Percentiles rank a stretch among this genome's conserved stretches.
These are phyloP conservation scores for Lithophane leautieri DNA, from an alignment of 2,888 invertebrate species.

Conservation along the genomic window DNA sequence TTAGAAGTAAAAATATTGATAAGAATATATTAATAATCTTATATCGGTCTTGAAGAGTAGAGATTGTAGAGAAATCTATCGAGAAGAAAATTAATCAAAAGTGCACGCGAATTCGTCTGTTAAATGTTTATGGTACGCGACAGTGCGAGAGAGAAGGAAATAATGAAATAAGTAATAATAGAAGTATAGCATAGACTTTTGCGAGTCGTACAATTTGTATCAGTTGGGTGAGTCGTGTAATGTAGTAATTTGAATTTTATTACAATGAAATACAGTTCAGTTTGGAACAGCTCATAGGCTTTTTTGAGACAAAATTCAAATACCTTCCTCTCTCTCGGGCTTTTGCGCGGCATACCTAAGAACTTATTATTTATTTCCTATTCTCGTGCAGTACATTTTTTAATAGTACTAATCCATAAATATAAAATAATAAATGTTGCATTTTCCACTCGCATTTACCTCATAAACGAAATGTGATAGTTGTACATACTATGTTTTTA, in stretches of 20 bases:
- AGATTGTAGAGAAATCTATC: conserved; percentile 41
- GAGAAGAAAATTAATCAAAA: conserved; percentile 10
- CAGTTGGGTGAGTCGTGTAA: conserved; percentile 7
- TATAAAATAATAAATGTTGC: not conserved
- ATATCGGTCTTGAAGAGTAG: conserved; percentile 38
- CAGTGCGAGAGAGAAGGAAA: conserved; percentile 19
- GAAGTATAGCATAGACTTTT: not conserved
- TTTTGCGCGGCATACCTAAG: conserved; percentile 1
- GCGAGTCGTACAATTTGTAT: not conserved
- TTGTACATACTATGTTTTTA: not conserved
- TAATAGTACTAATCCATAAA: not conserved
- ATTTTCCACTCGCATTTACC: not conserved
- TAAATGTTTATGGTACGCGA: not conserved
- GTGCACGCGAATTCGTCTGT: conserved; percentile 56
- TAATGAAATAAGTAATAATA: conserved; percentile 2
- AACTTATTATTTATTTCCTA: not conserved
- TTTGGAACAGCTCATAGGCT: not conserved
- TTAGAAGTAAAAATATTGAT: conserved; percentile 38
- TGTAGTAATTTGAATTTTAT: conserved; percentile 6
- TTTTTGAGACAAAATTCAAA: not conserved
- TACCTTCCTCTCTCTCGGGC: not conserved
- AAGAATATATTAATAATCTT: conserved; percentile 23
- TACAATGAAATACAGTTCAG: not conserved
- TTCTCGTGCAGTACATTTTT: not conserved
- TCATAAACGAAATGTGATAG: not conserved